Evolutionary conservation across 1,140 invertebrate species (phyloP), one percentile per base, ranked within the genome.

Genomic region (Meloidogyne chitwoodi): DNA sequence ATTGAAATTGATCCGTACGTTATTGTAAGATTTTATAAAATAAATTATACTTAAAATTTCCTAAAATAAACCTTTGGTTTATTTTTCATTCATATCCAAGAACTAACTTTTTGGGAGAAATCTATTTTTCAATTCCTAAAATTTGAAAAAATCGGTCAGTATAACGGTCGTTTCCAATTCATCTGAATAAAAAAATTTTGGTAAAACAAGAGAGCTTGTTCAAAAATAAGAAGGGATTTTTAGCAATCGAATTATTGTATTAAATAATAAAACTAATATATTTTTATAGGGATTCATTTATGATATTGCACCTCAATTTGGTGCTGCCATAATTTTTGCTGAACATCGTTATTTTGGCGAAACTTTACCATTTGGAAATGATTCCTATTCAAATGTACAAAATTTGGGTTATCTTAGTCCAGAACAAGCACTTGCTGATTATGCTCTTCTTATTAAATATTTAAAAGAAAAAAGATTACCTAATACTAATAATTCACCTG

Each of bases 281-380:
- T 22, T 26, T 67, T 77, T 89, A 79, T 76, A 92, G 91, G 95
- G 95, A 63, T 94, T 97, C 84, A 92, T 98, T 89, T 98, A 93
- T 93, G 94, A 98, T 69, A 91, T 92, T 74, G 95, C 94, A 0
- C 88, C 90, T 16, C 88, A 92, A 83, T 94, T 93, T 83, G 89
- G 90, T 48, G 95, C 95, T 1, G 87, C 93, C 73, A 81, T 98
- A 2, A 90, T 98, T 8, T 98, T 98, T 89, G 94, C 93, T 65
- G 96, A 98, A 87, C 96, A 96, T 87, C 91, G 95, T 77, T 98
- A 95, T 87, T 98, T 98, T 88, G 95, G 95, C 16, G 88, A 91
- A 81, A 94, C 94, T 6, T 84, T 94, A 87, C 95, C 95, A 0
- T 95, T 92, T 89, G 93, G 93, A 3, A 92, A 93, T 79, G 90